phyloP scores from a whole-genome alignment of 1,140 invertebrate genomes.

The Tetraneura akinire region DNA sequence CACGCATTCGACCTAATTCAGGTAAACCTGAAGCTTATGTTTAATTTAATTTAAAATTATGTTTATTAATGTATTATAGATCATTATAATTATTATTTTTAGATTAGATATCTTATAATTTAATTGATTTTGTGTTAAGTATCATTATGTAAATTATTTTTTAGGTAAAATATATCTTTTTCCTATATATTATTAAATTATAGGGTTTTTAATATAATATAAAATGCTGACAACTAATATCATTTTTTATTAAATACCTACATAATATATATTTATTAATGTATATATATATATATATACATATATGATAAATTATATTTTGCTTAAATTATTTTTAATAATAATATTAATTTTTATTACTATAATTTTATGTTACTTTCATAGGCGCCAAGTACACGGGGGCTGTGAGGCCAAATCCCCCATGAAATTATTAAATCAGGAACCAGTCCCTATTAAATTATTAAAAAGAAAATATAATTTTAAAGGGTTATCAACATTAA shows the following conservation, averaged over 20 bases:
- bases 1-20: constrained; percentile 56
- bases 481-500: too few species aligned
- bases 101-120: background rate
- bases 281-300: background rate
- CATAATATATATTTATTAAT: too few species aligned
- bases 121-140: background rate
- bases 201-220: too few species aligned
- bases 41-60: background rate
- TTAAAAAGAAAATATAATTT: too few species aligned
- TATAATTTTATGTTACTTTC: too few species aligned
- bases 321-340: background rate
- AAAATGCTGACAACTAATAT: too few species aligned
- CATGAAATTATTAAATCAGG: too few species aligned
- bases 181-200: background rate
- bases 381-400: too few species aligned
- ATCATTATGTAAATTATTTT: background rate
- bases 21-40: constrained; percentile 43
- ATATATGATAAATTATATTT: background rate
- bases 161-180: background rate
- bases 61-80: background rate
- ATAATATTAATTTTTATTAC: background rate
- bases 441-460: too few species aligned
- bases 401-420: too few species aligned
- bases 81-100: background rate
- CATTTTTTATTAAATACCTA: too few species aligned